These are phyloP conservation scores for Laticauda laticaudata DNA, from an alignment of 2,113 vertebrate genomes.

Conservation along the genomic window DNA sequence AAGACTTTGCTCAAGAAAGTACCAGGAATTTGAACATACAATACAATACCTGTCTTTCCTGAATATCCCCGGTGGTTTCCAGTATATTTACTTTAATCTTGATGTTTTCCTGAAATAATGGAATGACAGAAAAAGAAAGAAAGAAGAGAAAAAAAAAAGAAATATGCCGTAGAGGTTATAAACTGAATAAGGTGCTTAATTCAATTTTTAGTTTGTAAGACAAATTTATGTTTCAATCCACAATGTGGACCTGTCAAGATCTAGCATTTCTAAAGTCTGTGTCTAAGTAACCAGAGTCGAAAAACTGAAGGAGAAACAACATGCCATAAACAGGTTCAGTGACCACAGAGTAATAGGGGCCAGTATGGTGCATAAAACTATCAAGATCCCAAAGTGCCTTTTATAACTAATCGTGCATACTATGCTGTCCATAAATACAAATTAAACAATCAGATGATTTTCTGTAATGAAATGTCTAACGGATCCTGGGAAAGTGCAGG, in stretches of 20 bases:
- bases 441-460: background rate
- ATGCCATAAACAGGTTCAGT: background rate
- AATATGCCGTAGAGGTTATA: background rate
- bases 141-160: background rate
- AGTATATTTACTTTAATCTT: conserved; percentile 79
- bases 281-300: background rate
- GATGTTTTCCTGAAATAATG: conserved; percentile 75
- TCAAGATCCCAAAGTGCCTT: background rate
- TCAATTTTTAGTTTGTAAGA: background rate
- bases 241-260: background rate
- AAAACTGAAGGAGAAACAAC: background rate
- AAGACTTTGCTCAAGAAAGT: background rate
- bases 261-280: background rate
- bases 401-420: background rate
- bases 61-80: conserved; percentile 68
- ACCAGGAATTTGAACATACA: conserved; percentile 27
- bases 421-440: background rate
- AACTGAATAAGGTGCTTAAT: background rate
- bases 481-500: background rate
- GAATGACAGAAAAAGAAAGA: conserved; percentile 22
- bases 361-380: background rate
- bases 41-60: conserved; percentile 83
- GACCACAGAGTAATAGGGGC: background rate
- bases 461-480: background rate
- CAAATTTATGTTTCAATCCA: background rate